Base-by-base conservation (phyloP, 2,113 vertebrate species). In the Eolophus roseicapilla region DNA sequence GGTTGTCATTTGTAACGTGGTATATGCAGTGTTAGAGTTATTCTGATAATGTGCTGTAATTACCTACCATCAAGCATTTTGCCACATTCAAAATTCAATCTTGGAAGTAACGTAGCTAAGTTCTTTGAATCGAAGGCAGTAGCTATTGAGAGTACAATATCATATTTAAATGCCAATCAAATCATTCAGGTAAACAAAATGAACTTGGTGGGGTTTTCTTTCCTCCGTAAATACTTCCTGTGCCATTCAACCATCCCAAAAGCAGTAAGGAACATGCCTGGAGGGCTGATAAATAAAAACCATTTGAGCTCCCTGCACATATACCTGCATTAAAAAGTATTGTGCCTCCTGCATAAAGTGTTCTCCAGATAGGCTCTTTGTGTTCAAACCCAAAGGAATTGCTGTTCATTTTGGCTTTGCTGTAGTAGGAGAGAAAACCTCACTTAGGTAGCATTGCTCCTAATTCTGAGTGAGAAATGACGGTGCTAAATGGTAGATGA, bases 1-100 rank as follows among this genome's bases (percentile, higher is more conserved):
- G 89, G 89, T 87, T 95, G 93, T 95, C 96, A 90, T 80, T 88
- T 90, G 60, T 77, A 92, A 77, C 8, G 28, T 31, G 49, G 90
- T 73, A 46, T 83, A 27, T 37, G 87, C 46, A 17, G 49, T 37
- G 11, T 82, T 70, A 20, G 74, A 76, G 74, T 95, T 95, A 77
- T 86, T 93, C 68, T 35, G 49, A 80, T 91, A 95, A 93, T 80
- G 89, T n/a, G 29, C 76, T 59, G 82, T 95, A 95, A 96, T 95
- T 96, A 73, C 82, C 87, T 23, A 5, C 78, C 79, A 37, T 73
- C 87, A 64, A 68, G 82, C 14, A 1, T 68, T 87, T 86, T 29
- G 39, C 59, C 69, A 52, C 24, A 43, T 57, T 69, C 35, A 35
- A 65, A 90, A 85, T 69, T 17, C 5, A 33, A 13, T 92, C 85